A percentile compares a stretch with the other conserved stretches of the same genome.
phyloP scores from a whole-genome alignment of 2,113 vertebrate genomes.

The Mormyrus iriodes region DNA sequence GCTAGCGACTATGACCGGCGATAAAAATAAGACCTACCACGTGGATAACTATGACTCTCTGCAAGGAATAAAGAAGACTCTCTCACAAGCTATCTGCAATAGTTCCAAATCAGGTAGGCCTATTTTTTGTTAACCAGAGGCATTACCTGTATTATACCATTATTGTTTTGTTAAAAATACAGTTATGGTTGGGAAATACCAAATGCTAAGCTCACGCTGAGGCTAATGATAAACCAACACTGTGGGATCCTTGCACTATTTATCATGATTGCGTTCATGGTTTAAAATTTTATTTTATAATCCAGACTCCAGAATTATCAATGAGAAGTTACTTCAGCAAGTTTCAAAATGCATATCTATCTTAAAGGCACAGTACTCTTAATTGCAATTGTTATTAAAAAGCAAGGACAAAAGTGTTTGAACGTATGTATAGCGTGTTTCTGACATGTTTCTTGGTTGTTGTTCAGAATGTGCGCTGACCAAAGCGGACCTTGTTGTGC shows the following conservation, averaged over 20 bases:
- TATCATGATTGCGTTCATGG: background rate
- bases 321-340: background rate
- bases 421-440: background rate
- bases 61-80: slow-evolving; percentile 53
- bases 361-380: background rate
- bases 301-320: background rate
- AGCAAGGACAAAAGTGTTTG: background rate
- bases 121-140: background rate
- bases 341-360: background rate
- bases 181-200: background rate
- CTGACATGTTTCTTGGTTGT: background rate
- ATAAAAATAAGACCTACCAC: slow-evolving; percentile 50
- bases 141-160: background rate
- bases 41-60: slow-evolving; percentile 53
- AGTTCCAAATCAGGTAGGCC: slow-evolving; percentile 62
- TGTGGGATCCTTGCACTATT: background rate
- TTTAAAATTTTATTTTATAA: background rate
- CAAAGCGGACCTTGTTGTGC: slow-evolving; percentile 64
- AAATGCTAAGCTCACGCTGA: background rate
- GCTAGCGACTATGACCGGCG: slow-evolving; percentile 54
- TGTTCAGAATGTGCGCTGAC: slow-evolving; percentile 56
- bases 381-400: background rate
- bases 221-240: background rate
- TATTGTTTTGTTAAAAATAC: background rate
- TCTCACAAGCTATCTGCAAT: slow-evolving; percentile 55